Conservation (phyloP, 2,797 vertebrate genomes). For the Bryconaethiops microstoma region DNA sequence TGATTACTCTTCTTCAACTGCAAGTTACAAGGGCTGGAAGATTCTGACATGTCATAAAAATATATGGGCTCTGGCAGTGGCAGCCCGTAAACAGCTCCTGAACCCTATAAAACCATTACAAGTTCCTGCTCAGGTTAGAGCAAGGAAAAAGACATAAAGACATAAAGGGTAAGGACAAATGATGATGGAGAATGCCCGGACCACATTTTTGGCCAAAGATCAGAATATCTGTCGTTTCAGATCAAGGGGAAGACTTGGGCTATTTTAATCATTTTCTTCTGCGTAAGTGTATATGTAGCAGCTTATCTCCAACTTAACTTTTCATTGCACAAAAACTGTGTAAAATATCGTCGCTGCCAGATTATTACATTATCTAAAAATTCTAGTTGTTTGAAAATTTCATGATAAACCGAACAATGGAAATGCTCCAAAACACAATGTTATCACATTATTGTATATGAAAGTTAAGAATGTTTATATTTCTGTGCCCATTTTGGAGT, state of each 20-base stretch:
- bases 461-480: no score
- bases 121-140: constrained; percentile 62
- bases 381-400: no score
- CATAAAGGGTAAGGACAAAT: constrained; percentile 57
- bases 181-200: constrained; percentile 9
- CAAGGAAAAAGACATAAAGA: constrained; percentile 55
- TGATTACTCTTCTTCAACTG: constrained; percentile 50
- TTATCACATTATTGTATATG: no score
- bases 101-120: constrained; percentile 73
- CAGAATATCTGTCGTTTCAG: constrained; percentile 66
- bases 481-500: no score
- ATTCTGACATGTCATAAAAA: constrained; percentile 71
- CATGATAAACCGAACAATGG: no score
- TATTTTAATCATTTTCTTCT: not conserved
- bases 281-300: not conserved
- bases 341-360: not conserved
- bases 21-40: constrained; percentile 60
- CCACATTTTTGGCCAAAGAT: not conserved
- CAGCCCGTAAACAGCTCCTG: constrained; percentile 74
- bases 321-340: not conserved
- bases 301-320: no score
- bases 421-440: no score
- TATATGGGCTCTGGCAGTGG: constrained; percentile 71
- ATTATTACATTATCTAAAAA: no score
- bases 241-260: not conserved